Evolutionary conservation across 1,140 invertebrate species (phyloP).

Genomic region (Wasmannia auropunctata): DNA sequence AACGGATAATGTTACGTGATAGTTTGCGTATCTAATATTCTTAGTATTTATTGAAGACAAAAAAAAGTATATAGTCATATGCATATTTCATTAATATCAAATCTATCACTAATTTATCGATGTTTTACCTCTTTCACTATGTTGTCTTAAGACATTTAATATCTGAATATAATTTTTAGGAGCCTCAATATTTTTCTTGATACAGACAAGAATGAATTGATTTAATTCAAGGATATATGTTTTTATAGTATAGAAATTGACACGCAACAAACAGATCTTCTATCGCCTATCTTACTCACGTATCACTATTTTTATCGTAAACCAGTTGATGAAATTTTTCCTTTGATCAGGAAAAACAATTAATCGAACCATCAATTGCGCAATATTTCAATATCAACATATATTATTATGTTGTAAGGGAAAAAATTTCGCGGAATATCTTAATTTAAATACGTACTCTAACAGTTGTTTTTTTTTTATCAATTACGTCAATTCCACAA

Average conservation of each 20-base stretch:
- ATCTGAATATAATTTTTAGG: neutral
- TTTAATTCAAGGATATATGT: neutral
- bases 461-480: neutral
- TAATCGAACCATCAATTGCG: neutral
- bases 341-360: neutral
- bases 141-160: neutral
- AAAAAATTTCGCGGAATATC: neutral
- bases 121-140: neutral
- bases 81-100: neutral
- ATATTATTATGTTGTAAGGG: neutral
- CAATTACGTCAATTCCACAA: neutral
- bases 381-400: neutral
- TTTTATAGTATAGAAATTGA: neutral
- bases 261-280: neutral
- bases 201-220: neutral
- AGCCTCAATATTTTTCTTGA: neutral
- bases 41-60: neutral
- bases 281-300: neutral
- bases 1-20: neutral
- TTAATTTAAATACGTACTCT: neutral
- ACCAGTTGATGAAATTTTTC: neutral
- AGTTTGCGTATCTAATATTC: neutral
- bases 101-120: neutral
- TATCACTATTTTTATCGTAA: constrained; percentile 42
- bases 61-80: neutral